These are phyloP conservation scores for Girardia tigrina DNA, from an alignment of 2,888 invertebrate genomes.

Conservation along the genomic window DNA sequence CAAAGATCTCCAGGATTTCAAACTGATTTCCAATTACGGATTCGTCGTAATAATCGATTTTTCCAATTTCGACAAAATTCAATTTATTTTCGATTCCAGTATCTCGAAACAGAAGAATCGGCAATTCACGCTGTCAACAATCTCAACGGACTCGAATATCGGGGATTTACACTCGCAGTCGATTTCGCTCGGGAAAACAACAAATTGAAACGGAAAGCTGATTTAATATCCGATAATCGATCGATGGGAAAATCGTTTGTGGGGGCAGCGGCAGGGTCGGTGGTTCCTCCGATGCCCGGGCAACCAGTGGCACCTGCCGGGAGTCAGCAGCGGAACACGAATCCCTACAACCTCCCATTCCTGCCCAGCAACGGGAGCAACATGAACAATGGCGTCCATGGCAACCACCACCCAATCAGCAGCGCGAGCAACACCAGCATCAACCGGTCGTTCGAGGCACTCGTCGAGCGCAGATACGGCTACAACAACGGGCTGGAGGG, in stretches of 20 bases:
- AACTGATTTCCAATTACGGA: not conserved
- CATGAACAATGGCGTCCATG: too few species aligned
- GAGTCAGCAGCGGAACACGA: not conserved
- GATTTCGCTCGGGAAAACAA: not conserved
- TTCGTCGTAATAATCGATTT: not conserved
- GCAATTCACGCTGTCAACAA: not conserved
- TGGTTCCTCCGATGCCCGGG: not conserved
- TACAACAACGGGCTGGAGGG: not conserved
- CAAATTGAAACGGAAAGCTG: not conserved
- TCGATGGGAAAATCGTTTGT: too few species aligned
- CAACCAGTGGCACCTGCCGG: not conserved
- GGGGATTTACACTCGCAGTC: not conserved
- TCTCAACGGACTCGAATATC: not conserved
- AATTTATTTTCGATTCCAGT: too few species aligned
- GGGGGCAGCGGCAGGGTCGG: too few species aligned
- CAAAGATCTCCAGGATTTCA: not conserved
- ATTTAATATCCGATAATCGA: not conserved
- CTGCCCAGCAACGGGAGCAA: too few species aligned
- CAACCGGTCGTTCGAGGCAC: not conserved
- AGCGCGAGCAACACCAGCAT: too few species aligned
- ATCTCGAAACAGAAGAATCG: not conserved
- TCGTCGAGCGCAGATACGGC: not conserved
- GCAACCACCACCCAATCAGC: too few species aligned
- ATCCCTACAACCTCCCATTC: not conserved
- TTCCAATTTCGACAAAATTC: too few species aligned